A percentile compares a stretch with the other conserved stretches of the same genome.
These are phyloP conservation scores for Nephila pilipes DNA, from an alignment of 1,140 invertebrate genomes.

Conservation along the genomic window DNA sequence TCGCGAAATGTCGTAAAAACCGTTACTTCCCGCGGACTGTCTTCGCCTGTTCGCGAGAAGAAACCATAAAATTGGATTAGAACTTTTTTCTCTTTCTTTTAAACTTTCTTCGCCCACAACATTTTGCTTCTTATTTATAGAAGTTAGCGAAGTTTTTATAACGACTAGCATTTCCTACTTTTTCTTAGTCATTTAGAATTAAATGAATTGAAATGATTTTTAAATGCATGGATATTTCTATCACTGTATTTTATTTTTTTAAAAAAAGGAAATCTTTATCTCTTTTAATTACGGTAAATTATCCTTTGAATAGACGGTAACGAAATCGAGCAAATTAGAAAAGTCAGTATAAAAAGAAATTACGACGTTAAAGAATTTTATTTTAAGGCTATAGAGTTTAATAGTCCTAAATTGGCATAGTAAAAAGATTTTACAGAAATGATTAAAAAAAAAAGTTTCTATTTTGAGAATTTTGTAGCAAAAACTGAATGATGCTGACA, in stretches of 20 bases:
- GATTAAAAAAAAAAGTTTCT: too few relatives aligned
- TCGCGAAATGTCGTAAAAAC: constrained; percentile 65
- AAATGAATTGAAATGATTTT: constrained; percentile 28
- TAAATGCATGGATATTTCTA: background rate
- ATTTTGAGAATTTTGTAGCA: too few relatives aligned
- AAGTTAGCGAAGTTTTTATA: constrained; percentile 34
- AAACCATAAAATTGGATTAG: constrained; percentile 73
- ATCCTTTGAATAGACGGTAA: background rate
- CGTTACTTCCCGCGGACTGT: constrained; percentile 57
- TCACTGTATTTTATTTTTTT: background rate
- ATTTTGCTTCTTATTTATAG: constrained; percentile 36
- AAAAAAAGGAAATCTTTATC: background rate
- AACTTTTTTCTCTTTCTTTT: constrained; percentile 36
- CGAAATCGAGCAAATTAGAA: background rate
- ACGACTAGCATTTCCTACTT: background rate
- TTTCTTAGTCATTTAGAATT: background rate
- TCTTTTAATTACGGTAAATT: background rate
- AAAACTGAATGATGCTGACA: too few relatives aligned
- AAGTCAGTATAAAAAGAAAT: background rate
- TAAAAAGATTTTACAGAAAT: too few relatives aligned
- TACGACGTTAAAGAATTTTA: background rate
- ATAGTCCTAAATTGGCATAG: too few relatives aligned
- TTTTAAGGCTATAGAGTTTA: too few relatives aligned
- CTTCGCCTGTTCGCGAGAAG: constrained; percentile 24
- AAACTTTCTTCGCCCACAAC: background rate